Evolutionary conservation across 2,113 vertebrate species (phyloP).

Genomic region (Hirundichthys speculiger): DNA sequence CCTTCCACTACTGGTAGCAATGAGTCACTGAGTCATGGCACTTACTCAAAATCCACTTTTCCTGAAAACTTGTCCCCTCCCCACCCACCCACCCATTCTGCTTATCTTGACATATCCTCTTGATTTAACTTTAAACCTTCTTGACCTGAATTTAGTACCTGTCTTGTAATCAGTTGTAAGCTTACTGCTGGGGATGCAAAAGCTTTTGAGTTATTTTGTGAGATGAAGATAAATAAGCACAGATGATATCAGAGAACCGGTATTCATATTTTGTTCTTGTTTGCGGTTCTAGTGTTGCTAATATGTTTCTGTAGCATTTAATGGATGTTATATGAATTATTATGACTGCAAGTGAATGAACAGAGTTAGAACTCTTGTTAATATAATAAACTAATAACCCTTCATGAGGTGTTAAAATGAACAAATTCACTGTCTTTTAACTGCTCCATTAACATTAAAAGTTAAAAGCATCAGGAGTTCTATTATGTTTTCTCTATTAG

Average conservation of each 20-base stretch:
- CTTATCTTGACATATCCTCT: slow-evolving; percentile 72
- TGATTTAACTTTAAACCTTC: slow-evolving; percentile 67
- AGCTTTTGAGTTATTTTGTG: slow-evolving; percentile 14
- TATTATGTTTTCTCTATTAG: too few species aligned
- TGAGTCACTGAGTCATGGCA: slow-evolving; percentile 70
- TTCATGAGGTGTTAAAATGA: too few species aligned
- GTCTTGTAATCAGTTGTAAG: slow-evolving; percentile 9
- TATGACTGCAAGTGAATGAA: too few species aligned
- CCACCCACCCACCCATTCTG: slow-evolving; percentile 46
- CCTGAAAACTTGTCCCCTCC: slow-evolving; percentile 71
- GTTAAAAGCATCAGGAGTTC: too few species aligned
- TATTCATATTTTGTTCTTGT: slow-evolving; percentile 1
- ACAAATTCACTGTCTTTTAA: too few species aligned
- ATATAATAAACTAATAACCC: too few species aligned
- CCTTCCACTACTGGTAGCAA: slow-evolving; percentile 68
- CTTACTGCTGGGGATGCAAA: slow-evolving; percentile 2
- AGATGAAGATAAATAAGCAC: slow-evolving; percentile 22
- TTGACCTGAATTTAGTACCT: slow-evolving; percentile 56
- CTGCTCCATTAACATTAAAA: too few species aligned
- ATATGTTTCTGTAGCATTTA: background rate
- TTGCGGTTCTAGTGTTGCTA: background rate
- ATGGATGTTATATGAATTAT: too few species aligned
- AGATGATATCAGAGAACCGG: slow-evolving; percentile 3
- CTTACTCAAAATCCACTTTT: slow-evolving; percentile 71
- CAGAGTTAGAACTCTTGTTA: too few species aligned